Evolutionary conservation across 2,888 invertebrate genomes (phyloP), one percentile per base, ranked within the genome.

Genomic region (Apamea sordens): DNA sequence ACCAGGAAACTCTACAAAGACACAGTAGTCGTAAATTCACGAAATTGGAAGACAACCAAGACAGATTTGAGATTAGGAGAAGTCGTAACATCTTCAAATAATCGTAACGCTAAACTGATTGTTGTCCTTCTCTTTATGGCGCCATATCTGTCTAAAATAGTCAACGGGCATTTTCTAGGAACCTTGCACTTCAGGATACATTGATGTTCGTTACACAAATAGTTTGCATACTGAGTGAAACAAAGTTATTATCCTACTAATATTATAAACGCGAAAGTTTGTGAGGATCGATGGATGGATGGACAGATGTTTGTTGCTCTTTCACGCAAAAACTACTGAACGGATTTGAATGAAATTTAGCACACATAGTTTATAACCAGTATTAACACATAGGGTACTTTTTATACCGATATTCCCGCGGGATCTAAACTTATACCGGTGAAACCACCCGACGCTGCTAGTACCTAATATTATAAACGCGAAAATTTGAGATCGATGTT

Each of bases 11-110:
- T 73, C 68, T 53, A 81, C 79, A 85, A 83, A 82, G 80, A 77
- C 73, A 65, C 36, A n/a, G 64, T 70, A 72, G 78, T 87, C 79
- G 79, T 88, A 83, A 89, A 88, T 82, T 70, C 53, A 73, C 69
- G 59, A 71, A 86, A 81, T 88, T 89, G 89, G 88, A 89, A 88
- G 77, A 64, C 76, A 79, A 86, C 87, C 89, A 89, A 89, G 68
- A 79, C 75, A 67, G 77, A 85, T 84, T 86, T 67, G 74, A 80
- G 50, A 86, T 75, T 32, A 79, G 77, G 79, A 68, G 86, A 86
- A 88, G 77, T 84, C 84, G 80, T 88, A 79, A 88, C 61, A 32
- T 74, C 41, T 79, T 80, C 76, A 70, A 88, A 81, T 84, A 89
- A 82, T 73, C 74, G 77, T 89, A 83, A 85, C 61, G 71, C 47